Percentiles rank a stretch among this genome's conserved stretches.
These are phyloP conservation scores for Entomobrya multifasciata DNA, from an alignment of 2,888 invertebrate genomes.

Conservation along the genomic window DNA sequence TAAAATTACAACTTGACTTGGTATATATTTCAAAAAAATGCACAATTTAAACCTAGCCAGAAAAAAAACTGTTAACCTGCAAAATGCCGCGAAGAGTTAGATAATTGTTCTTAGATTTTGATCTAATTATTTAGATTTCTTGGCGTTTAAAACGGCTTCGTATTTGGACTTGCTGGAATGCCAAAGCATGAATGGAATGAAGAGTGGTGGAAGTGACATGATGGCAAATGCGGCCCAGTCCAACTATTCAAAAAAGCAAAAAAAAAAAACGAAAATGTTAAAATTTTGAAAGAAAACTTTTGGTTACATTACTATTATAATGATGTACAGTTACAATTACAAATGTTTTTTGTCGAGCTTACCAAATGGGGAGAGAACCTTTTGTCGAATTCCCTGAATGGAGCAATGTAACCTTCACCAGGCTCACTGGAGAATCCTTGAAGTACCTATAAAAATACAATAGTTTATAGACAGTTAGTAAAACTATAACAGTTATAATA, in stretches of 20 bases:
- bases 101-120: background rate
- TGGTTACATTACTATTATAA: too few species aligned
- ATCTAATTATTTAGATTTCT: slow-evolving; percentile 77
- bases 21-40: background rate
- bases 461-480: too few species aligned
- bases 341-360: too few species aligned
- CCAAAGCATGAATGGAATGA: slow-evolving; percentile 97
- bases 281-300: slow-evolving; percentile 4
- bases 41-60: background rate
- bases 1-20: background rate
- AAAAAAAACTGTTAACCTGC: background rate
- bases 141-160: slow-evolving; percentile 82
- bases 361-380: slow-evolving; percentile 97
- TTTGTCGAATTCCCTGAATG: slow-evolving; percentile 95
- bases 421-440: slow-evolving; percentile 88
- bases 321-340: too few species aligned
- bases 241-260: slow-evolving; percentile 83
- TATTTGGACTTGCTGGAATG: slow-evolving; percentile 97
- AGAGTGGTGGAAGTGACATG: slow-evolving; percentile 96
- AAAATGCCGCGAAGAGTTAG: slow-evolving; percentile 9
- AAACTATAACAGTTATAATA: too few species aligned
- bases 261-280: slow-evolving; percentile 18
- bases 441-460: slow-evolving; percentile 74
- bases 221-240: slow-evolving; percentile 99
- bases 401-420: slow-evolving; percentile 96